phyloP scores from a whole-genome alignment of 1,140 invertebrate genomes.

The Periplaneta americana region DNA sequence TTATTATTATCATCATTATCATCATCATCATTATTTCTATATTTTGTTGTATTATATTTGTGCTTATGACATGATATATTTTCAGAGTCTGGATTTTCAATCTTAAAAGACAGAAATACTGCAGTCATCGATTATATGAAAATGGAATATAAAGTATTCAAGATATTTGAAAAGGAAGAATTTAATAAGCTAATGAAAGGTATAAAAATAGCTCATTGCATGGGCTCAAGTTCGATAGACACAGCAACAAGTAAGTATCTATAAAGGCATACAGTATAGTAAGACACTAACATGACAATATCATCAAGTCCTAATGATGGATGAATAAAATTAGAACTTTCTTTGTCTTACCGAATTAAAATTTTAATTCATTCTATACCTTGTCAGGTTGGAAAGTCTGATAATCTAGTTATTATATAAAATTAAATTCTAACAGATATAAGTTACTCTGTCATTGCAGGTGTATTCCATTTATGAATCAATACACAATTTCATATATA shows the following conservation, averaged over 20 bases:
- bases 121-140: background rate
- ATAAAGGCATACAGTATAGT: too few species aligned
- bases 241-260: background rate
- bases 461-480: too few species aligned
- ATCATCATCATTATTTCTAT: background rate
- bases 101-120: background rate
- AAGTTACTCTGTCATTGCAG: too few species aligned
- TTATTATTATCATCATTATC: too few species aligned
- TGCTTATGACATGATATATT: too few species aligned
- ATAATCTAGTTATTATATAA: too few species aligned
- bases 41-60: background rate
- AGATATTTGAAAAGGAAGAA: conserved; percentile 47
- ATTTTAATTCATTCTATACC: background rate
- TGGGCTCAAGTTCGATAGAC: conserved; percentile 35
- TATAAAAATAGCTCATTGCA: conserved; percentile 51
- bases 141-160: conserved; percentile 39
- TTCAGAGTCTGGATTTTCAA: too few species aligned
- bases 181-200: conserved; percentile 47
- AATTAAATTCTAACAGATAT: too few species aligned
- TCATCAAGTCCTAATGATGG: background rate
- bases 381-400: background rate
- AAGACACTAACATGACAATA: too few species aligned
- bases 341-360: background rate
- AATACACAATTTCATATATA: too few species aligned
- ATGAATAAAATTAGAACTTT: background rate